Evolutionary conservation across 1,140 invertebrate species (phyloP).

Genomic region (Zophobas morio): DNA sequence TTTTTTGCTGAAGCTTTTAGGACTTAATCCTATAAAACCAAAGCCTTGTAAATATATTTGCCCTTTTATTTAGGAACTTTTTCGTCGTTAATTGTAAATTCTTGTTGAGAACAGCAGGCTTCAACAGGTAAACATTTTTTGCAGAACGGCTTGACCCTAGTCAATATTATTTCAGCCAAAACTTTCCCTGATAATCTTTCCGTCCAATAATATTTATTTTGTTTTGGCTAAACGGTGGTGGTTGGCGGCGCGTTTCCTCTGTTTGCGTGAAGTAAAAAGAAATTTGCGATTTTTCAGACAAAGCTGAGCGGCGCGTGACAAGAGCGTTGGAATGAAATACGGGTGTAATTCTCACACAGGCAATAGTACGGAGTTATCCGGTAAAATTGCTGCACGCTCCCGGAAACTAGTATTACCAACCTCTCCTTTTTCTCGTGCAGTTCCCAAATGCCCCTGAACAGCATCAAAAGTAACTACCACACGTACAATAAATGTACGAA

Average conservation of each 20-base stretch:
- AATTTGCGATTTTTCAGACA: constrained; percentile 46
- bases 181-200: constrained; percentile 21
- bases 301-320: constrained; percentile 15
- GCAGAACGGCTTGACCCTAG: not conserved
- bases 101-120: not conserved
- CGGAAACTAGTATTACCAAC: constrained; percentile 60
- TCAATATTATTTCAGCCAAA: constrained; percentile 9
- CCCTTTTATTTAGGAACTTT: constrained; percentile 26
- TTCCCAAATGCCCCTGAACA: constrained; percentile 45
- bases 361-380: constrained; percentile 61
- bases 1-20: not conserved
- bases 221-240: constrained; percentile 14
- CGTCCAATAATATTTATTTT: constrained; percentile 14
- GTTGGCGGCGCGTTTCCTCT: constrained; percentile 3
- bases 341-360: constrained; percentile 61
- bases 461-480: constrained; percentile 55
- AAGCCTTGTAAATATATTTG: not conserved
- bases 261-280: constrained; percentile 41
- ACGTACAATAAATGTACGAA: constrained; percentile 58
- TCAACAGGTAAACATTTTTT: constrained; percentile 49
- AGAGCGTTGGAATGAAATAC: constrained; percentile 52
- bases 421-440: constrained; percentile 52
- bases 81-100: constrained; percentile 39
- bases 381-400: constrained; percentile 58
- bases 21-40: constrained; percentile 11